phyloP scores from a whole-genome alignment of 2,113 vertebrate genomes.

The Cnemophilus loriae region DNA sequence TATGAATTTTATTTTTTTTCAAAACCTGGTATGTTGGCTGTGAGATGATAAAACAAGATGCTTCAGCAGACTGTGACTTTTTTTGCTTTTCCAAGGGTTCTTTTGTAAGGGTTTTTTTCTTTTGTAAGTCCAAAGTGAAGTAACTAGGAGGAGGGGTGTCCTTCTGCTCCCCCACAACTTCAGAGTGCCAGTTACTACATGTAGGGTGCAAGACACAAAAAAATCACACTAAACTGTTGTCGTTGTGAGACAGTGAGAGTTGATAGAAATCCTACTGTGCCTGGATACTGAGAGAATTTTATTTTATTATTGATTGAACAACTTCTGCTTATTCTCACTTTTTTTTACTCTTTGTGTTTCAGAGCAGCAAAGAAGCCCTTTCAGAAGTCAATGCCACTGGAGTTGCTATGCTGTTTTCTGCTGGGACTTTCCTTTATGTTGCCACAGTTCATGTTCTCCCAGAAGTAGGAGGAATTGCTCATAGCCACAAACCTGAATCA shows the following conservation, averaged over 20 bases:
- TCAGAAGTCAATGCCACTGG: constrained; percentile 96
- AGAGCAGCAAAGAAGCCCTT: constrained; percentile 98
- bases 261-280: neutral
- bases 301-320: neutral
- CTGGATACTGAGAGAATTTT: neutral
- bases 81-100: neutral
- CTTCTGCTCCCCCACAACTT: neutral
- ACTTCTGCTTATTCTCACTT: neutral
- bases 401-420: constrained; percentile 98
- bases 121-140: neutral
- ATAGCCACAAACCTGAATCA: constrained; percentile 84
- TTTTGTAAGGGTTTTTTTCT: neutral
- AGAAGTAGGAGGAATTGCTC: constrained; percentile 91
- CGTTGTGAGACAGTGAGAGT: neutral
- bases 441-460: constrained; percentile 98
- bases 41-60: neutral
- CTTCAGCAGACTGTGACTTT: neutral
- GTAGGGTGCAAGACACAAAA: neutral
- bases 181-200: neutral
- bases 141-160: neutral
- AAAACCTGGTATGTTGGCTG: neutral
- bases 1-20: neutral
- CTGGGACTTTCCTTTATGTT: constrained; percentile 97
- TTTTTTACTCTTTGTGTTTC: neutral
- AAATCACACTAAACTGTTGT: neutral